A percentile compares a stretch with the other conserved stretches of the same genome.
Conservation (phyloP, 2,888 invertebrate species). For the Stenoptilia bipunctidactyla region DNA sequence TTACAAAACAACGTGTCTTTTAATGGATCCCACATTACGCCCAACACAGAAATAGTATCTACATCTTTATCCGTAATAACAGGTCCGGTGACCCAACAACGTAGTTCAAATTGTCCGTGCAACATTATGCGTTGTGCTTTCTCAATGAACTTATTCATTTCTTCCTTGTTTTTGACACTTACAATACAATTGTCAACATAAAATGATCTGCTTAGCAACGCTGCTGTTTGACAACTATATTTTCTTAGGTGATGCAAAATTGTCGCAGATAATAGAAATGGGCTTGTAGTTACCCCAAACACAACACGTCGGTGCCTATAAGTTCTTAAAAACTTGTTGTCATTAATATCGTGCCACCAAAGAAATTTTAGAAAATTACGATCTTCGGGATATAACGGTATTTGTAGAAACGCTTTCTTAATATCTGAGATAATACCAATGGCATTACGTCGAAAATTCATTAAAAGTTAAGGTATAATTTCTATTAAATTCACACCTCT, state of each 20-base stretch:
- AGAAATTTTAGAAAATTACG: constrained; percentile 7
- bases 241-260: neutral
- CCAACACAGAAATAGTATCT: constrained; percentile 5
- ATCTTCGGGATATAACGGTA: constrained; percentile 4
- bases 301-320: constrained; percentile 9
- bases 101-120: constrained; percentile 3
- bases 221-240: no score
- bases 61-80: constrained; percentile 3
- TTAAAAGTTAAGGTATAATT: constrained; percentile 3
- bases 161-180: neutral
- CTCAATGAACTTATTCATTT: neutral
- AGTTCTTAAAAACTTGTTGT: neutral
- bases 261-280: constrained; percentile 4
- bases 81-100: constrained; percentile 8
- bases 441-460: constrained; percentile 7
- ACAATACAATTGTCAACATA: neutral
- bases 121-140: neutral
- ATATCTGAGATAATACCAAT: constrained; percentile 10
- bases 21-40: constrained; percentile 5
- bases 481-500: constrained; percentile 3
- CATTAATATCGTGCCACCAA: constrained; percentile 6
- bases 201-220: neutral
- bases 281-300: constrained; percentile 8
- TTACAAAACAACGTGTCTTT: constrained; percentile 4
- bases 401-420: constrained; percentile 8